Base-by-base conservation (phyloP, 2,797 vertebrate species). In the Coreius guichenoti region DNA sequence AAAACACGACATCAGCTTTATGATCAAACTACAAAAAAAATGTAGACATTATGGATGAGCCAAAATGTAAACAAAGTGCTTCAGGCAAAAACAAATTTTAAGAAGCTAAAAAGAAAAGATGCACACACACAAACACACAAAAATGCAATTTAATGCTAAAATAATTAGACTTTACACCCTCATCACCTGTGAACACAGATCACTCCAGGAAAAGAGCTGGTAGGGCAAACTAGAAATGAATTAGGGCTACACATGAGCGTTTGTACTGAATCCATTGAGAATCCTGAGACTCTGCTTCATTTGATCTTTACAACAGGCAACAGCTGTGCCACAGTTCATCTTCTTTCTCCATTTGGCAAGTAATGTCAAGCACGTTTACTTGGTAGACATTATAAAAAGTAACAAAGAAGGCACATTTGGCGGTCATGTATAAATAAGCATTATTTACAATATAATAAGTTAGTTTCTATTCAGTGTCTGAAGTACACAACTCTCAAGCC, bases 361-460 rank as follows among this genome's bases (percentile, higher is more conserved):
- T 68, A 78, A 89, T 63, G 58, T 89, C 83, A 83, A 85, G 84
- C 86, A 86, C 47, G 79, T 90, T 85, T 80, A 80, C 43, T 87
- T 80, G 72, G 86, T 81, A 89, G 87, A 88, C 54, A 3, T 89
- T 89, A 86, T 84, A 85, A 87, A 87, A 87, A 81, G 87, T 83
- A 88, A 90, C 82, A 90, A 89, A 89, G 88, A 96, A 95, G 95
- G 94, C 94, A 95, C 94, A 91, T 93, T 93, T 89, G 93, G 91
- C 92, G 54, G 92, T 92, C 91, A 88, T 88, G 86, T 92, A 94
- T 94, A 94, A 95, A 95, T 94, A 94, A 87, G 90, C 91, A 89
- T 91, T 90, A 95, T 95, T 92, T 95, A 95, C 94, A 95, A 84
- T 89, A 89, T 92, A 88, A 95, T 94, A 94, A 94, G 92, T 95